phyloP scores from a whole-genome alignment of 2,797 vertebrate species.

The Silurus aristotelis region DNA sequence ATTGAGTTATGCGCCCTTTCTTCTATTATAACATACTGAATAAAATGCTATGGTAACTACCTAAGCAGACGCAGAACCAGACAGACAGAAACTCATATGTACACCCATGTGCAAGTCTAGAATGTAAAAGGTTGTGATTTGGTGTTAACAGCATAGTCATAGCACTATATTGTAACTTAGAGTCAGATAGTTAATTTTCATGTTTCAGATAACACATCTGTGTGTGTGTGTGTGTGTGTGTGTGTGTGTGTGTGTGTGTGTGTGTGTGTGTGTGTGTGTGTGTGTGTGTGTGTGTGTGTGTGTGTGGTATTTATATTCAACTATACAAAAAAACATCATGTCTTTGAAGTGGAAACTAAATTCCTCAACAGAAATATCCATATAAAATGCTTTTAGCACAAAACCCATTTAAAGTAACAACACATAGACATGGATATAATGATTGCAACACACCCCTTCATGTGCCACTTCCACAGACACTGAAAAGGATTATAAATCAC shows the following conservation, averaged over 20 bases:
- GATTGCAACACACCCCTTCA: conserved; percentile 25
- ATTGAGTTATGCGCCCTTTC: background rate
- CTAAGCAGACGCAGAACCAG: background rate
- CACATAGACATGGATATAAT: conserved; percentile 18
- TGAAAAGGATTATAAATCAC: conserved; percentile 39
- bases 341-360: conserved; percentile 44
- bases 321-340: background rate
- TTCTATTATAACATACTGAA: background rate
- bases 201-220: background rate
- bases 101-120: background rate
- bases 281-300: too few species aligned
- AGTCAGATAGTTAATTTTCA: background rate
- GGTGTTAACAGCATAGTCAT: background rate
- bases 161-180: background rate
- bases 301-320: background rate
- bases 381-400: conserved; percentile 28
- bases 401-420: conserved; percentile 16
- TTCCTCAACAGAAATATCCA: conserved; percentile 36
- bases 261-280: background rate
- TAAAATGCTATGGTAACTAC: background rate
- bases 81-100: background rate
- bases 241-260: background rate
- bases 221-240: background rate
- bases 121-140: background rate
- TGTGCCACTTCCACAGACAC: conserved; percentile 32